phyloP scores from a whole-genome alignment of 64 coral and sea anemone species.

The Astreopora myriophthalma region DNA sequence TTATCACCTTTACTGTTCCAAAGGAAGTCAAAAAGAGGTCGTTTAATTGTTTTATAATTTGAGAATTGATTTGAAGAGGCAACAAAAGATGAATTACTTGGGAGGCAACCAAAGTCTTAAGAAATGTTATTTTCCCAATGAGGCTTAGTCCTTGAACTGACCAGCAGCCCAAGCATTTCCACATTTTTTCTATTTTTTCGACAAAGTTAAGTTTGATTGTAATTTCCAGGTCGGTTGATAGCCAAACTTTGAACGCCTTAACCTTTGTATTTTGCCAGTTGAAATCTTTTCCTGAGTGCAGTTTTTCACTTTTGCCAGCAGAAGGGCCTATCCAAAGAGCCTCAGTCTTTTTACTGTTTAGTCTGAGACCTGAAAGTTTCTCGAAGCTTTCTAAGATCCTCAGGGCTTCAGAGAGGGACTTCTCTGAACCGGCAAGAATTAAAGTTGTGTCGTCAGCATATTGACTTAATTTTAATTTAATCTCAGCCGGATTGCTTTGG shows the following conservation, averaged over 20 bases:
- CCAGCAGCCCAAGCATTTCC: neutral
- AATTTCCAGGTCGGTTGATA: neutral
- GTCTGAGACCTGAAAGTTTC: neutral
- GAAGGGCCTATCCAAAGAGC: neutral
- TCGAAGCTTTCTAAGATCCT: neutral
- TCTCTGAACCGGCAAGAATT: too few species aligned
- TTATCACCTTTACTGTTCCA: too few species aligned
- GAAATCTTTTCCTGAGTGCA: neutral
- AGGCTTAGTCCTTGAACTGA: too few species aligned
- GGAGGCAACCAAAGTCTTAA: neutral
- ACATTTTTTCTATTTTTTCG: neutral
- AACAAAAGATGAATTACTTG: neutral
- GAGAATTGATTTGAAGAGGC: neutral
- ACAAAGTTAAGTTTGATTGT: too few species aligned
- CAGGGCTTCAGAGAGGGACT: too few species aligned
- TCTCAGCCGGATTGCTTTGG: too few species aligned
- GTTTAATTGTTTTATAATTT: too few species aligned
- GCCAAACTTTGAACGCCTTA: neutral
- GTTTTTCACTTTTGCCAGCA: neutral
- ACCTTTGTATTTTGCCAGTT: constrained; percentile 13
- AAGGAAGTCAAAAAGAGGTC: neutral
- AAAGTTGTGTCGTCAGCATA: too few species aligned
- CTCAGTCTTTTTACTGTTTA: neutral
- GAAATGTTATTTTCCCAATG: too few species aligned
- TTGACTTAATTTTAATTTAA: too few species aligned